Evolutionary conservation across 2,888 invertebrate species (phyloP), one percentile per base, ranked within the genome.

Genomic region (Coenonympha arcania): DNA sequence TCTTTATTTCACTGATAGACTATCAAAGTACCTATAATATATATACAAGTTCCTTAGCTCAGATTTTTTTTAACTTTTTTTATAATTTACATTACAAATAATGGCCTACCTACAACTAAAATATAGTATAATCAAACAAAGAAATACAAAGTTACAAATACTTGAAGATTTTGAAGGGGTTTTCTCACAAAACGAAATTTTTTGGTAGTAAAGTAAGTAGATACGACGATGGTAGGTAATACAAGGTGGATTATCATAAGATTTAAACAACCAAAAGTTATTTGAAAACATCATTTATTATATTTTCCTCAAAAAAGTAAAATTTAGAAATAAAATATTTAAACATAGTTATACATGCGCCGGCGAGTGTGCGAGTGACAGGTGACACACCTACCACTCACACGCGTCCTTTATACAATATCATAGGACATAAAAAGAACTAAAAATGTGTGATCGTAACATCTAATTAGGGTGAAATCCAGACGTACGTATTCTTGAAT

Each of bases 271-370:
- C 51, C 20, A 53, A 36, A 16, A 46, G 43, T 57, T 83, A 82
- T 82, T 85, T 84, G 82, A 86, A 86, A 86, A 86, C 86, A 83
- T 86, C 73, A 75, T 85, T 86, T 84, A 85, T 86, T 85, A 84
- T 85, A 85, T 59, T 58, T 79, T 83, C 84, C 71, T 85, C 83
- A 81, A 85, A 84, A 84, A 86, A 82, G 79, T 81, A 83, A 84
- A 83, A 80, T 83, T 84, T 82, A 71, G 77, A 84, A 86, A 83
- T 81, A 83, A 85, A 82, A 83, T 83, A 83, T 77, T 76, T 81
- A 79, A 84, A 80, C 79, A 73, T 78, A 84, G 73, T 78, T 55
- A 77, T 78, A 76, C 76, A 80, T 79, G 81, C 82, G 77, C 66
- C 63, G 68, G 70, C 71, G 79, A 69, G 70, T 71, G 79, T 73